phyloP scores from a whole-genome alignment of 2,888 invertebrate genomes.

The Drosophila sordidapex region DNA sequence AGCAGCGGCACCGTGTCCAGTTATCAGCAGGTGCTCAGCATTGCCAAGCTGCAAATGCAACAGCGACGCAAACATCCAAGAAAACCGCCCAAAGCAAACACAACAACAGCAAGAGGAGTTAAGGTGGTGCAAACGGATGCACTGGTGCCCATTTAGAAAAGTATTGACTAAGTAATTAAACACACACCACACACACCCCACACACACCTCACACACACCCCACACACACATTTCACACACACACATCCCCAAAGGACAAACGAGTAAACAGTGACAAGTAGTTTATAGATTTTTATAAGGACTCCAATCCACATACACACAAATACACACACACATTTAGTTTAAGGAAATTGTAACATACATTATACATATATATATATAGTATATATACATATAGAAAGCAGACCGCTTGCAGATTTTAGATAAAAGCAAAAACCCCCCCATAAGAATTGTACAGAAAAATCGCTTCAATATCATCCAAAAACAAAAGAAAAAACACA shows the following conservation, averaged over 20 bases:
- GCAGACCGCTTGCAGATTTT: constrained; percentile 13
- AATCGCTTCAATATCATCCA: constrained; percentile 55
- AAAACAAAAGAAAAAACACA: not conserved
- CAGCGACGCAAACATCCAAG: constrained; percentile 83
- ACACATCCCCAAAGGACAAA: constrained; percentile 59
- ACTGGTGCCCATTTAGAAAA: constrained; percentile 66
- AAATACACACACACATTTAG: constrained; percentile 9
- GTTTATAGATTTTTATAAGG: constrained; percentile 54
- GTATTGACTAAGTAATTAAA: constrained; percentile 60
- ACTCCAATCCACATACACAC: constrained; percentile 10
- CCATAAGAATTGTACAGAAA: constrained; percentile 36
- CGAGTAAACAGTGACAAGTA: constrained; percentile 79
- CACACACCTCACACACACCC: constrained; percentile 1
- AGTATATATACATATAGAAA: constrained; percentile 3
- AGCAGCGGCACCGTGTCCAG: constrained; percentile 76
- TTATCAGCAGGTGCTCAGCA: constrained; percentile 79
- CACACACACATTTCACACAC: not conserved
- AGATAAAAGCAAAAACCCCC: constrained; percentile 17
- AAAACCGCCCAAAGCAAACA: constrained; percentile 78
- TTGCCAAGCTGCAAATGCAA: constrained; percentile 80
- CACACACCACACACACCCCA: not conserved
- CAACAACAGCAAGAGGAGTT: not conserved
- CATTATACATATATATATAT: constrained; percentile 14
- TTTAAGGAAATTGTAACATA: constrained; percentile 35
- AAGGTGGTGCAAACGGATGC: constrained; percentile 62